Conservation (phyloP, 2,797 vertebrate species). For the Buphagus erythrorhynchus region DNA sequence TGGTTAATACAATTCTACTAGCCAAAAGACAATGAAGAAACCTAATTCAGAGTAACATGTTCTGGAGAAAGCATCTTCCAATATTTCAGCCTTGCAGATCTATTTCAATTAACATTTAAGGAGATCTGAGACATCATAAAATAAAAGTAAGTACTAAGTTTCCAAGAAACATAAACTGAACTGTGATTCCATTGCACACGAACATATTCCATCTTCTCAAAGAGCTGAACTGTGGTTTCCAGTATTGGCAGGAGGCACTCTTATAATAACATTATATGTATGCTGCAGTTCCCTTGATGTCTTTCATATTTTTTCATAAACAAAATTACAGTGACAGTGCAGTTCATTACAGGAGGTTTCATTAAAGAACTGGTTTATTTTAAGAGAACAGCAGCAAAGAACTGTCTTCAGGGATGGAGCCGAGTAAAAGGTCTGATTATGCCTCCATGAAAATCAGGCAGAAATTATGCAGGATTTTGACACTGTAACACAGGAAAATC, state of each 20-base stretch:
- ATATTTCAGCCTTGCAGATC: background rate
- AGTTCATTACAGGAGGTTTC: constrained; percentile 62
- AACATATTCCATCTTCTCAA: constrained; percentile 33
- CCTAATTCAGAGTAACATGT: background rate
- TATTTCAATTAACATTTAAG: constrained; percentile 51
- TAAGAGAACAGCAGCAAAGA: constrained; percentile 53
- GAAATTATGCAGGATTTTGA: constrained; percentile 69
- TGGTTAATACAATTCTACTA: background rate
- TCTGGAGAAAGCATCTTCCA: background rate
- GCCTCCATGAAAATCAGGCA: constrained; percentile 23
- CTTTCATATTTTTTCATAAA: constrained; percentile 67
- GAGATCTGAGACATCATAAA: constrained; percentile 12
- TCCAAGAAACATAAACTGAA: constrained; percentile 43
- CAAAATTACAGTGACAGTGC: constrained; percentile 33
- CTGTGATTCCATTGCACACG: background rate
- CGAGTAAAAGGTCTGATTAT: background rate
- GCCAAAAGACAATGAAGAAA: background rate
- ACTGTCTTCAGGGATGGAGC: constrained; percentile 38
- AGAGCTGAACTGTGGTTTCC: constrained; percentile 36
- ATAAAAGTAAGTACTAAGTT: constrained; percentile 31
- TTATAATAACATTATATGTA: constrained; percentile 57
- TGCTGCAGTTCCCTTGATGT: constrained; percentile 41
- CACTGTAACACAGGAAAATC: constrained; percentile 55
- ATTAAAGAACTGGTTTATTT: constrained; percentile 55
- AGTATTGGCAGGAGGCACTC: constrained; percentile 51